Evolutionary conservation across 2,888 invertebrate genomes (phyloP), one percentile per base, ranked within the genome.

Genomic region (Nomada fucata): DNA sequence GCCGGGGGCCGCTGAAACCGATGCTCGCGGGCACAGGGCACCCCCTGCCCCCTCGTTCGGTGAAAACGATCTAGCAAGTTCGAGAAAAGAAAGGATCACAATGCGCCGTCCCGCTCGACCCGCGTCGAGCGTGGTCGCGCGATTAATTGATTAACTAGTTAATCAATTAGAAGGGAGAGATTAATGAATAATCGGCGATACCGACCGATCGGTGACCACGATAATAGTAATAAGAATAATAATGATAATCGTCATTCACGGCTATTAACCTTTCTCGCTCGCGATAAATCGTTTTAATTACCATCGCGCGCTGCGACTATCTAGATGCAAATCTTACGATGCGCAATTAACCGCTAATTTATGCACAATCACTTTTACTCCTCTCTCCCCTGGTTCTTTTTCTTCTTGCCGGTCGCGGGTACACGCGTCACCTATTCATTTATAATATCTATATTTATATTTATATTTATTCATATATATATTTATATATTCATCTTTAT

Each of bases 341-440:
- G 84, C 82, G 88, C 83, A 88, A 90, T 89, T 90, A 90, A 86
- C 85, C 89, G 88, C 91, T 91, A 92, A 90, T 91, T 90, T 91
- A 92, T 92, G 89, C 91, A 92, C 92, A 92, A 87, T 90, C 86
- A 85, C 85, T 79, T 80, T 90, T 90, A 89, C 86, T 77, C 68
- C 76, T 83, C 84, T 75, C 84, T 80, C 81, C 65, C 60, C 64
- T 64, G 60, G 53, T 57, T 36, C 9, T 23, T 73, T 74, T 89
- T 89, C 86, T 84, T 73, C 60, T 63, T 44, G 67, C 70, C 65
- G 59, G 20, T 50, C 67, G 67, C 68, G 23, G 20, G 15, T 26
- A 13, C 70, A 10, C 47, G 9, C 70, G 29, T 84, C 74, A 78
- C 75, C 68, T 75, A 78, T 84, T 82, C 88, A 87, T 83, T 86